Evolutionary conservation across 30 jellyfish, hydroid and myxozoan genomes (phyloP), one percentile per base, ranked within the genome.

Genomic region (Pelagia noctiluca): DNA sequence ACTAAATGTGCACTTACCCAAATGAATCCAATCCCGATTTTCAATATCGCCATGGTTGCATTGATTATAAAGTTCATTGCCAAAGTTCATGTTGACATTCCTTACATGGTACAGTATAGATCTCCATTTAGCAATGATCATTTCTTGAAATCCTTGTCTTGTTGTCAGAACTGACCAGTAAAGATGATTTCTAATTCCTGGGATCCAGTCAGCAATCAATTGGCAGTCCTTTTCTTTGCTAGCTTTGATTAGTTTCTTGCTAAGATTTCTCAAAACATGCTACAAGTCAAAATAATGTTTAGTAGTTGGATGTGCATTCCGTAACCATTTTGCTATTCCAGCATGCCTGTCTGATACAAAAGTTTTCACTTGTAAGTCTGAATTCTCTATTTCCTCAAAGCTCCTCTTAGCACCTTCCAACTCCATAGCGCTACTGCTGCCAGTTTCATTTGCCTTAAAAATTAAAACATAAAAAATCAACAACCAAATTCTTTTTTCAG

Each of bases 261-360:
- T 29, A 35, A 76, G 30, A 24, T 65, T 31, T 35, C 57, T 76
- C 49, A 23, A 36, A 49, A 76, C 76, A 57, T 76, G 88, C 88
- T 78, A 54, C 12, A 76, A 61, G 57, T 76, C 78, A 38, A 50
- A 37, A 65, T 18, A 76, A 61, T 52, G 78, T 24, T 26, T n/a
- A n/a, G 88, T 76, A 24, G 34, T 68, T 50, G 78, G 88, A 21
- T 76, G 66, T 31, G 32, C 18, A 33, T 76, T 78, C 21, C 88
- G 33, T 13, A 76, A 35, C 88, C 88, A 76, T 48, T 62, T 76
- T 52, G 88, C 78, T 31, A 76, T 54, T 64, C 88, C 67, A 30
- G 31, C 57, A 49, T 76, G 88, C n/a, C 78, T 3, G 64, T 76
- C 88, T 21, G 78, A 52, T 32, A 76, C 38, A 34, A 76, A 76